Percentiles rank a stretch among this genome's conserved stretches.
These are phyloP conservation scores for Macheiramphus alcinus DNA, from an alignment of 2,113 vertebrate species.

Conservation along the genomic window DNA sequence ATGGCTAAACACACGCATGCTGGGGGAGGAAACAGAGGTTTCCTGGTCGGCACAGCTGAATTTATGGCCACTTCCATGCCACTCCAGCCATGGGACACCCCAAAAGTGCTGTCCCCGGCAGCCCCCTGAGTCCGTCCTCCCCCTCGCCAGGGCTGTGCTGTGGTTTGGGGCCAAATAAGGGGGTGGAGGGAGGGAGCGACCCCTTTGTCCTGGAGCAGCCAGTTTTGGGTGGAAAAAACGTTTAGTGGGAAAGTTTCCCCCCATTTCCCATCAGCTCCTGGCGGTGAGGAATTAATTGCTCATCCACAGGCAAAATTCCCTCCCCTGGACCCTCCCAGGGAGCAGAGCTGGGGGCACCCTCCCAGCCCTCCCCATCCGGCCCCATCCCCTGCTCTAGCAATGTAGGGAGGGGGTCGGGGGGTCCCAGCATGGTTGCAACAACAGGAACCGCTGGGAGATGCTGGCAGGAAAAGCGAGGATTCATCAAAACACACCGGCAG, in stretches of 20 bases:
- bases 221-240: not conserved
- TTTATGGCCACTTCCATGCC: not conserved
- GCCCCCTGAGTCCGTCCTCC: not conserved
- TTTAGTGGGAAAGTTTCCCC: not conserved
- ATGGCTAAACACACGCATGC: not conserved
- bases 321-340: not conserved
- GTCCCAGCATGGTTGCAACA: not conserved
- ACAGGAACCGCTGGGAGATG: not conserved
- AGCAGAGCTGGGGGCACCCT: not conserved
- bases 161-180: not conserved
- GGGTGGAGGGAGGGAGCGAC: not conserved
- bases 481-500: not conserved
- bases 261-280: not conserved
- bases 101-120: not conserved
- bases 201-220: not conserved
- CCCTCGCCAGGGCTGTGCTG: not conserved
- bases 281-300: not conserved
- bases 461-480: not conserved
- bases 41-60: slow-evolving; percentile 38
- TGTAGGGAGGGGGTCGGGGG: not conserved
- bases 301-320: not conserved
- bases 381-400: not conserved
- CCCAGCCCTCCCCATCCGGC: not conserved
- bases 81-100: not conserved
- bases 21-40: slow-evolving; percentile 44